A percentile compares a stretch with the other conserved stretches of the same genome.
phyloP scores from a whole-genome alignment of 2,113 vertebrate species.

The Dipodomys ordii region DNA sequence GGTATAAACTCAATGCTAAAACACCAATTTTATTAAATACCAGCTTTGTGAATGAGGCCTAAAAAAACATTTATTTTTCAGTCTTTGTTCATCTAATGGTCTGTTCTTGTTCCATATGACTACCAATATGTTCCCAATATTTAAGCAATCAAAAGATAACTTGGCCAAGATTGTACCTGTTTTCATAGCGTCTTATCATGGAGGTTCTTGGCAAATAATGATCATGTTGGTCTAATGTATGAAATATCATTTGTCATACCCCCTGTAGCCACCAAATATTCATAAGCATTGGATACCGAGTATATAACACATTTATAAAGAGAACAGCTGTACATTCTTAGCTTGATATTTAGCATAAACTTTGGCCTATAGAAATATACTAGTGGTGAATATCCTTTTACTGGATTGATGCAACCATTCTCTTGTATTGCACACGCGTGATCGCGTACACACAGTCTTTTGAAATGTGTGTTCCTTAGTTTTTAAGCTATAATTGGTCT shows the following conservation, averaged over 20 bases:
- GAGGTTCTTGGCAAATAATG: constrained; percentile 1
- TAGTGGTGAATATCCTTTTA: neutral
- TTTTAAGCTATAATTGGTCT: neutral
- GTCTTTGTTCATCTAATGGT: neutral
- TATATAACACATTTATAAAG: neutral
- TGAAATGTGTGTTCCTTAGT: neutral
- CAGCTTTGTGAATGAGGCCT: neutral
- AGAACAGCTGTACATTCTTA: neutral
- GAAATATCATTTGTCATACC: neutral
- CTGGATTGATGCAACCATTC: neutral
- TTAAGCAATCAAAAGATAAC: neutral
- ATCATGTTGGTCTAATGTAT: neutral
- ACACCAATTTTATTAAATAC: neutral
- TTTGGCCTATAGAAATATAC: neutral
- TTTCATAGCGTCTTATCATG: neutral
- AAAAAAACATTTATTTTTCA: neutral
- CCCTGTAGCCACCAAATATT: neutral
- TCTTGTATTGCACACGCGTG: neutral
- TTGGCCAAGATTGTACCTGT: neutral
- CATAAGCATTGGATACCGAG: neutral
- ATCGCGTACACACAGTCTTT: neutral
- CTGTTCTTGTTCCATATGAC: neutral
- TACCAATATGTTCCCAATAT: neutral
- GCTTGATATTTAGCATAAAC: neutral
- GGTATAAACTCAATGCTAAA: neutral